phyloP scores from a whole-genome alignment of 2,113 vertebrate genomes.

The Myxocyprinus asiaticus region DNA sequence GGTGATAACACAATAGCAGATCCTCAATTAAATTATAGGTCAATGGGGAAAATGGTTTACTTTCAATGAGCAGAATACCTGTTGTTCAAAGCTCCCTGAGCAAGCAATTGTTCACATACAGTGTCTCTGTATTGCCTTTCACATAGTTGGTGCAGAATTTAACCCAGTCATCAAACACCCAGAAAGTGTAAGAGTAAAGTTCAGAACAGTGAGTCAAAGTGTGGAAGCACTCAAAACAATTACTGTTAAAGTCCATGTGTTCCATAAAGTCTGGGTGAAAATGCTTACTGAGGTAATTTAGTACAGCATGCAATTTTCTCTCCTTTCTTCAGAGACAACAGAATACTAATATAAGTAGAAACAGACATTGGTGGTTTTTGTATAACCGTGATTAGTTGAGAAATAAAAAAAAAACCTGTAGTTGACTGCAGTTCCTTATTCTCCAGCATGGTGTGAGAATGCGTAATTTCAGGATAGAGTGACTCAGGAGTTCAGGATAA shows the following conservation, averaged over 20 bases:
- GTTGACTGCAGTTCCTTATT: not conserved
- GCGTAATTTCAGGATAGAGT: constrained; percentile 9
- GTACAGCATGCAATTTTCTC: constrained; percentile 48
- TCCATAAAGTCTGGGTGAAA: constrained; percentile 58
- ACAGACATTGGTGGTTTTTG: constrained; percentile 62
- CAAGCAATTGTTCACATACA: not conserved
- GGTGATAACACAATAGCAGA: no score
- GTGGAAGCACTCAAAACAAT: constrained; percentile 62
- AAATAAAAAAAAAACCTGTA: constrained; percentile 4
- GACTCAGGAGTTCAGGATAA: not conserved
- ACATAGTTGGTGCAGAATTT: not conserved
- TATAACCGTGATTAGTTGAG: constrained; percentile 17
- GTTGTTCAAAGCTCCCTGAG: not conserved
- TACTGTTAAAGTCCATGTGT: constrained; percentile 56
- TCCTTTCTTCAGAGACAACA: constrained; percentile 38
- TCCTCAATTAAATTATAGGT: not conserved
- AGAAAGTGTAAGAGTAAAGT: not conserved
- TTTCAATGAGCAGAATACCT: not conserved
- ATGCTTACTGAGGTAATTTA: constrained; percentile 62
- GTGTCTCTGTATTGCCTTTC: not conserved
- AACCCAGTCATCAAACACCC: not conserved
- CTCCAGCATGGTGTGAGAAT: not conserved
- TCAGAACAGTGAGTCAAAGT: not conserved
- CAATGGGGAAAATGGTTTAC: not conserved
- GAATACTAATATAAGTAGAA: constrained; percentile 62